These are phyloP conservation scores for Hermaeophaga mercurialis DNA, from an alignment of 2,888 invertebrate species.

Conservation along the genomic window DNA sequence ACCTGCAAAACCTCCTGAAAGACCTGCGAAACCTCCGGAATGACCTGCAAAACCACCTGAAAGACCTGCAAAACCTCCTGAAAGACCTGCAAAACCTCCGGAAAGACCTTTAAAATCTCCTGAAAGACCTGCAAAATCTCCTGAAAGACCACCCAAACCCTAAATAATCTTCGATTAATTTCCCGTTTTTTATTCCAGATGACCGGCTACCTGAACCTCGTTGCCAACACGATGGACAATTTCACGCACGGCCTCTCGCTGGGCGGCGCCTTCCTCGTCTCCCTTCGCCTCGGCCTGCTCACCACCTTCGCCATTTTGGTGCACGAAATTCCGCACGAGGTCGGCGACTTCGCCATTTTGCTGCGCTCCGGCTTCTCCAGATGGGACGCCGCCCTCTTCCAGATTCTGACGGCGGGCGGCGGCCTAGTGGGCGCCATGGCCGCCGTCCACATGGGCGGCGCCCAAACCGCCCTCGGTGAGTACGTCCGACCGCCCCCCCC, in stretches of 20 bases:
- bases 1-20: too few species aligned
- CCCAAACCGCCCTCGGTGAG: conserved; percentile 77
- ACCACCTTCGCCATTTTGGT: conserved; percentile 94
- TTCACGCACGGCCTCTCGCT: conserved; percentile 98
- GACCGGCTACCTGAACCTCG: conserved; percentile 90
- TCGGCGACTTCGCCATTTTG: conserved; percentile 98
- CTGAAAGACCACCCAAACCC: too few species aligned
- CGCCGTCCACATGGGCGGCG: conserved; percentile 83
- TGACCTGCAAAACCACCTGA: too few species aligned
- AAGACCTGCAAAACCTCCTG: too few species aligned
- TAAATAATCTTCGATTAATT: too few species aligned
- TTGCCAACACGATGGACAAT: conserved; percentile 97
- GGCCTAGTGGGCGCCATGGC: conserved; percentile 88
- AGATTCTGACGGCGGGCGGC: conserved; percentile 87
- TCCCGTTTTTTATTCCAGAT: conserved; percentile 63
- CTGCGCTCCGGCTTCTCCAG: conserved; percentile 89
- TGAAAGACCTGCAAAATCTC: too few species aligned
- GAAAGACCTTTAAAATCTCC: too few species aligned
- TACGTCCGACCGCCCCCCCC: conserved; percentile 18
- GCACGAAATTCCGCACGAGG: conserved; percentile 98
- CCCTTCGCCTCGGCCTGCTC: conserved; percentile 84
- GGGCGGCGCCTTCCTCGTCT: conserved; percentile 95
- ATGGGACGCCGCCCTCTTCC: conserved; percentile 94
- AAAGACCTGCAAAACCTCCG: too few species aligned
- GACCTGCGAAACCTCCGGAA: too few species aligned